Percentiles rank a stretch among this genome's conserved stretches.
Conservation (phyloP, 1,140 invertebrate genomes). For the Scaptomyza graminum region DNA sequence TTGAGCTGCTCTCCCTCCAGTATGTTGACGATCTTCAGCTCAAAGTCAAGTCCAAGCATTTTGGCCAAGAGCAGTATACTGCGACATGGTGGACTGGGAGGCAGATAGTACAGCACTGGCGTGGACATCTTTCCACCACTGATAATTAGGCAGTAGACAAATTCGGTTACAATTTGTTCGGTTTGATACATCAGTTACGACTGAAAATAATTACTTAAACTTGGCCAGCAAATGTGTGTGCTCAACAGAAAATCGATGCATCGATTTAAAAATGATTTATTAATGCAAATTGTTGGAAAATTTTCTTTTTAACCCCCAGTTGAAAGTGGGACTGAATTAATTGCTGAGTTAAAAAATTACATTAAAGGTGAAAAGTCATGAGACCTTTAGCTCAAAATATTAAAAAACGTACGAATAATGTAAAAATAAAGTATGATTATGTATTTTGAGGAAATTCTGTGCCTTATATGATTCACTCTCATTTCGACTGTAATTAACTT, state of each 20-base stretch:
- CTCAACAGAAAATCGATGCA: constrained; percentile 63
- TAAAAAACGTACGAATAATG: too few species aligned
- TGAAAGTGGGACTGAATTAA: background rate
- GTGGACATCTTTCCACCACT: constrained; percentile 84
- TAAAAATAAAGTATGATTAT: too few species aligned
- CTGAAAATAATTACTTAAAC: constrained; percentile 29
- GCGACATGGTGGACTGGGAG: constrained; percentile 85
- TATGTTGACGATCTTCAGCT: constrained; percentile 85
- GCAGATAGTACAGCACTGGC: constrained; percentile 86
- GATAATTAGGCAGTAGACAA: constrained; percentile 81
- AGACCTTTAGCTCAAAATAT: background rate
- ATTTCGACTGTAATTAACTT: too few species aligned
- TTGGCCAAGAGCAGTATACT: constrained; percentile 85
- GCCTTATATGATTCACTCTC: too few species aligned
- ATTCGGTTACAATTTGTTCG: constrained; percentile 81
- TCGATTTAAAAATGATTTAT: constrained; percentile 69
- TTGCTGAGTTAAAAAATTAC: too few species aligned
- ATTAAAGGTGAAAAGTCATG: too few species aligned
- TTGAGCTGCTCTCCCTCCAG: constrained; percentile 85
- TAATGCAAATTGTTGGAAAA: constrained; percentile 45
- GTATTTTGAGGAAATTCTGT: too few species aligned
- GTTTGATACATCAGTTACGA: constrained; percentile 64
- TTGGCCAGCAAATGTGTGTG: constrained; percentile 3
- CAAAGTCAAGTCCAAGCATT: constrained; percentile 85
- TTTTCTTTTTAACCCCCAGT: constrained; percentile 2